These are phyloP conservation scores for Epistrophe eligans DNA, from an alignment of 2,888 invertebrate species.

Conservation along the genomic window DNA sequence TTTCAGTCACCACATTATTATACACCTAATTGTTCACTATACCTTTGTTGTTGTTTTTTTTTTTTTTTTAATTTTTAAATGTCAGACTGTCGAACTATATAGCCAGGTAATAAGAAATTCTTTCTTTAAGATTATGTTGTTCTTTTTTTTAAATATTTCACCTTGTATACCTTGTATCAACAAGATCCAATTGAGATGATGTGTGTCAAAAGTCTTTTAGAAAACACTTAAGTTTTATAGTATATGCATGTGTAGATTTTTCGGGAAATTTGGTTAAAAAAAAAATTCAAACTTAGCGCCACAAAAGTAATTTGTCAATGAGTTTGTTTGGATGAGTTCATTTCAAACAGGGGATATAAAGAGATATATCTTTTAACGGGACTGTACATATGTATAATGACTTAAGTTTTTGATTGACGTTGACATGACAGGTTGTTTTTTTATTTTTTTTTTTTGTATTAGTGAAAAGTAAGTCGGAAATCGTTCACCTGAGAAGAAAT, in stretches of 20 bases:
- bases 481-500: background rate
- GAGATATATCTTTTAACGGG: constrained; percentile 33
- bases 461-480: background rate
- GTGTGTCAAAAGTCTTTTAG: constrained; percentile 67
- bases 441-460: background rate
- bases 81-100: constrained; percentile 5
- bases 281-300: constrained; percentile 66
- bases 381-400: background rate
- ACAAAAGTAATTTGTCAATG: constrained; percentile 59
- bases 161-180: constrained; percentile 8
- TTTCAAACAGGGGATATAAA: constrained; percentile 38
- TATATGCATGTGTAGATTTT: background rate
- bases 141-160: background rate
- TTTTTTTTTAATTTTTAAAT: constrained; percentile 14
- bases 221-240: constrained; percentile 29
- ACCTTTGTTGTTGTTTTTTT: constrained; percentile 40
- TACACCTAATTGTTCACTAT: constrained; percentile 71
- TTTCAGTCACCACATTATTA: constrained; percentile 46
- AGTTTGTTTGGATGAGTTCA: constrained; percentile 26
- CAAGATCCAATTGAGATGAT: constrained; percentile 15
- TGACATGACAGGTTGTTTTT: constrained; percentile 49
- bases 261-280: constrained; percentile 40
- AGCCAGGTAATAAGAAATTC: constrained; percentile 15
- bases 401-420: constrained; percentile 63
- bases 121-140: background rate